Evolutionary conservation across 2,888 invertebrate genomes (phyloP), one percentile per base, ranked within the genome.

Genomic region (Melinaea marsaeus): DNA sequence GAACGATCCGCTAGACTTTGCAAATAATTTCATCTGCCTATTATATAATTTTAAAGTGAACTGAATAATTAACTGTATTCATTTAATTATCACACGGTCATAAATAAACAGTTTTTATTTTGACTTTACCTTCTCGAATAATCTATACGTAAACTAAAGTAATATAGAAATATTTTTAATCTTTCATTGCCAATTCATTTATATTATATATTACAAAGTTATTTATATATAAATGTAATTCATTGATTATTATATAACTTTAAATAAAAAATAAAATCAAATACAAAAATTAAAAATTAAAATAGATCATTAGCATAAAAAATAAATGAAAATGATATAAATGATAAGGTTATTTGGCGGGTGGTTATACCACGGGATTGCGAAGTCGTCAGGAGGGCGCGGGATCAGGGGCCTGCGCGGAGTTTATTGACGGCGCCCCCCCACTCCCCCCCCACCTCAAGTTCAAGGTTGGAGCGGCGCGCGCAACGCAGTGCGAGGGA

Each of bases 391-490:
- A 65, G 64, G 73, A 71, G 72, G 72, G 71, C 69, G 81, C 79
- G 84, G 88, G 86, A 86, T 84, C 84, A 85, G 85, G 79, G 84
- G 80, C 83, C 84, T 88, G 88, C 86, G 88, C 88, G 86, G 88
- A 85, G 86, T 85, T 84, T 86, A 90, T 88, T 87, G 89, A 88
- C 86, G 90, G 89, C 84, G 81, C 81, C 79, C 76, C 76, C 79
- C 78, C 84, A 81, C 81, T 81, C 81, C 82, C 88, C 83, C 82
- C 84, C 84, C 85, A 80, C 86, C 79, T 88, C 90, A 91, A 92
- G 92, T 91, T 92, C 91, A 92, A 92, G 92, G 92, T 89, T 90
- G 90, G 92, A 90, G 84, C 88, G 90, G 91, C 91, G 87, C 91
- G 92, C 90, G 91, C 85, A 81, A 87, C 86, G 86, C 90, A 90